Evolutionary conservation across 2,113 vertebrate genomes (phyloP).

Genomic region (Coturnix japonica): DNA sequence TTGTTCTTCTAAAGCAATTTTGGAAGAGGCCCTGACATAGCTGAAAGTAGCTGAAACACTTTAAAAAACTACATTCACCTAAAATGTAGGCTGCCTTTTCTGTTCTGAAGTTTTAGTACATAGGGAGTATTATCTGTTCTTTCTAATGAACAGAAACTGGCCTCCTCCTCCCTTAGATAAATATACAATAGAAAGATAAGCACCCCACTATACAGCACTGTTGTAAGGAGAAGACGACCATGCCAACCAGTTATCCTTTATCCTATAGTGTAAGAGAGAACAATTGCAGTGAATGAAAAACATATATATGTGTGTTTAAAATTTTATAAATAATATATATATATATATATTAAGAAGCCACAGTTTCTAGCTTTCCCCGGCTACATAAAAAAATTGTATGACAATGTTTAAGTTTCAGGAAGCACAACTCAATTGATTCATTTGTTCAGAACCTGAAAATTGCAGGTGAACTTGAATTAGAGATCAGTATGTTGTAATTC

Average conservation of each 20-base stretch:
- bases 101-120: conserved; percentile 2
- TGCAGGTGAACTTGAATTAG: not conserved
- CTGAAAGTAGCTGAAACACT: conserved; percentile 35
- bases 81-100: not conserved
- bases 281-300: not conserved
- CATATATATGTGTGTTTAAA: too few relatives aligned
- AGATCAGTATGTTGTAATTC: not conserved
- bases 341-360: not conserved
- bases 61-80: not conserved
- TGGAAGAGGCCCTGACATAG: conserved; percentile 28
- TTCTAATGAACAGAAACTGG: conserved; percentile 25
- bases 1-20: conserved; percentile 43
- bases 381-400: not conserved
- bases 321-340: too few relatives aligned
- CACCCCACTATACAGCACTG: conserved; percentile 4
- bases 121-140: conserved; percentile 35
- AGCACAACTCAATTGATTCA: not conserved
- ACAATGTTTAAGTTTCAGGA: not conserved
- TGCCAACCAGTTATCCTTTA: not conserved
- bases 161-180: conserved; percentile 14
- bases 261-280: not conserved
- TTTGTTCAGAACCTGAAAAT: not conserved
- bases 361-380: not conserved
- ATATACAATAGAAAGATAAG: conserved; percentile 24
- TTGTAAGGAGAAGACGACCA: not conserved